Evolutionary conservation across 2,888 invertebrate species (phyloP).

Genomic region (Synergus japonicus): DNA sequence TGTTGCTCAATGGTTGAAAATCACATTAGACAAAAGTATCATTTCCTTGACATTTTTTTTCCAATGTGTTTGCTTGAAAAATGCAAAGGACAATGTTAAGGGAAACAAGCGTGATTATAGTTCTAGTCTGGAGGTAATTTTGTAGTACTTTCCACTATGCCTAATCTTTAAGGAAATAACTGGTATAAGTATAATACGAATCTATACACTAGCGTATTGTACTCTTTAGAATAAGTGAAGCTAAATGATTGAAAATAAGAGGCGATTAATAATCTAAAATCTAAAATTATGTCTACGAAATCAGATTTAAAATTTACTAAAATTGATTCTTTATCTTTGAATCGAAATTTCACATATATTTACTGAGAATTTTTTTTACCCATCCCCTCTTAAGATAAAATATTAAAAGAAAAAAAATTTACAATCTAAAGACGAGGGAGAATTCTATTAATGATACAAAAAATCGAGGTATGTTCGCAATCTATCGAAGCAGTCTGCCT

Average conservation of each 20-base stretch:
- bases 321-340: neutral
- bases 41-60: neutral
- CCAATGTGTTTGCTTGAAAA: neutral
- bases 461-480: slow-evolving; percentile 22
- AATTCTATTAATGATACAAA: neutral
- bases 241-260: neutral
- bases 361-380: neutral
- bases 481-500: neutral
- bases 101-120: slow-evolving; percentile 68
- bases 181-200: slow-evolving; percentile 29
- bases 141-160: slow-evolving; percentile 53
- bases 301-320: neutral
- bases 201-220: slow-evolving; percentile 30
- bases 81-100: slow-evolving; percentile 40
- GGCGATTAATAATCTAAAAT: slow-evolving; percentile 8
- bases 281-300: neutral
- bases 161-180: slow-evolving; percentile 43
- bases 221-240: slow-evolving; percentile 23
- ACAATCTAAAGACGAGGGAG: neutral
- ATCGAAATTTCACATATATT: neutral
- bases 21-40: slow-evolving; percentile 27
- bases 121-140: slow-evolving; percentile 68
- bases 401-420: neutral
- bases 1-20: slow-evolving; percentile 33
- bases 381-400: neutral